Conservation (phyloP, 2,797 vertebrate genomes). For the Schizothorax lantsangensis region DNA sequence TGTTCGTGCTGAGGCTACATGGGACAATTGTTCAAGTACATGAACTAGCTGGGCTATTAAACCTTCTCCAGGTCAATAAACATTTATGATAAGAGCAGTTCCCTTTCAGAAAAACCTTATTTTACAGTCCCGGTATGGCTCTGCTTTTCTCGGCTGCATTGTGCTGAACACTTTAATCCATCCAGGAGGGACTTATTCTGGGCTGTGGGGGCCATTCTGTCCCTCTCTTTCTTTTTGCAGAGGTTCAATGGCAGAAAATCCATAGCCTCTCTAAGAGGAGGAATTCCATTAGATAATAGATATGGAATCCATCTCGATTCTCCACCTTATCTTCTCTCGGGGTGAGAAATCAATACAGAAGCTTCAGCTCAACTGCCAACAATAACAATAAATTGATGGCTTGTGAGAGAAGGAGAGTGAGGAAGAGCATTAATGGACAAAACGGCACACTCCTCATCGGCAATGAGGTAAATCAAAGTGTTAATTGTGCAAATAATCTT, state of each 20-base stretch:
- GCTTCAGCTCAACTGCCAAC: conserved; percentile 84
- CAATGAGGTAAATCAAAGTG: conserved; percentile 72
- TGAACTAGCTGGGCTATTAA: conserved; percentile 61
- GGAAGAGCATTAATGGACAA: conserved; percentile 75
- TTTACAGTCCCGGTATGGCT: conserved; percentile 64
- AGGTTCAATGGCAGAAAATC: conserved; percentile 88
- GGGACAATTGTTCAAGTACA: conserved; percentile 48
- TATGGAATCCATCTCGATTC: conserved; percentile 89
- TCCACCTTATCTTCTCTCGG: conserved; percentile 84
- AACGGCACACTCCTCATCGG: conserved; percentile 65
- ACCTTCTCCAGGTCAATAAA: conserved; percentile 78
- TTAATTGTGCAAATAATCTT: conserved; percentile 72
- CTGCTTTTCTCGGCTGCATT: conserved; percentile 74
- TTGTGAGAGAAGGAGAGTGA: conserved; percentile 70
- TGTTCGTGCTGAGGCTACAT: conserved; percentile 33
- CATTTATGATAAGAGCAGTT: conserved; percentile 78
- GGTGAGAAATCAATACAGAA: conserved; percentile 84
- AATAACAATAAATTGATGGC: conserved; percentile 87
- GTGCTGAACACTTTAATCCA: conserved; percentile 78
- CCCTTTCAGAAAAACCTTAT: conserved; percentile 61
- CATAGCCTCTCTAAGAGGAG: conserved; percentile 85
- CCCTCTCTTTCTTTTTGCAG: conserved; percentile 65
- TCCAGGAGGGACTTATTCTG: conserved; percentile 75
- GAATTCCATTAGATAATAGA: conserved; percentile 92
- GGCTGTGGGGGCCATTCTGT: conserved; percentile 64